Evolutionary conservation across 2,113 vertebrate species (phyloP), one percentile per base, ranked within the genome.

Genomic region (Dermatemys mawii): DNA sequence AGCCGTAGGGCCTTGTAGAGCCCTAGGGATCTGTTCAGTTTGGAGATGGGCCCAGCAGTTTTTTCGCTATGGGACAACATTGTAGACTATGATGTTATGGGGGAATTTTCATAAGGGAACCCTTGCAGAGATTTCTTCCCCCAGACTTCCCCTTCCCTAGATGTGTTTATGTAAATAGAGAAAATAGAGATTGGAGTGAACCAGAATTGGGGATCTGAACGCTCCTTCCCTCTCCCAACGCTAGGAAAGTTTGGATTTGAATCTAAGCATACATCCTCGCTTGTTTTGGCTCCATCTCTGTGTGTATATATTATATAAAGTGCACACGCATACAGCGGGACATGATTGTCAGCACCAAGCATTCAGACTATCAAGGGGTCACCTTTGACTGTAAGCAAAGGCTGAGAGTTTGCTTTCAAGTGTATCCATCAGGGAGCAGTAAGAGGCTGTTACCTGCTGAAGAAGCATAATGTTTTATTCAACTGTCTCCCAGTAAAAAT

Each of bases 401-500:
- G 90, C 97, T 97, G 95, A 97, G 91, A 94, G 88, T 96, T 97
- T 97, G 92, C 96, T 98, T 97, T 97, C 96, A 96, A 95, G 94
- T 8, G 0, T 89, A 97, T 97, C 94, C 97, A 95, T 96, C 94
- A 92, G 96, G 94, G 97, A 98, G 84, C 78, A 95, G 96, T 97
- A 96, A 97, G 90, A 94, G 95, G 88, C 94, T 96, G 97, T 96
- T 97, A 96, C 92, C 93, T 97, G 87, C 94, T 55, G 90, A 97
- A 95, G 96, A 95, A 96, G 95, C 94, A 90, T 96, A 88, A 98
- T 98, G 97, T 98, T 98, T 98, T 98, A 98, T 98, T 98, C 96
- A 98, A 46, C 93, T 86, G 4, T 87, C 94, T 94, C 57, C 88
- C 85, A 95, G 89, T 94, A 95, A 96, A 96, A 94, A 96, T 88